Evolutionary conservation across 2,113 vertebrate genomes (phyloP), one percentile per base, ranked within the genome.

Genomic region (Psittacus erithacus): DNA sequence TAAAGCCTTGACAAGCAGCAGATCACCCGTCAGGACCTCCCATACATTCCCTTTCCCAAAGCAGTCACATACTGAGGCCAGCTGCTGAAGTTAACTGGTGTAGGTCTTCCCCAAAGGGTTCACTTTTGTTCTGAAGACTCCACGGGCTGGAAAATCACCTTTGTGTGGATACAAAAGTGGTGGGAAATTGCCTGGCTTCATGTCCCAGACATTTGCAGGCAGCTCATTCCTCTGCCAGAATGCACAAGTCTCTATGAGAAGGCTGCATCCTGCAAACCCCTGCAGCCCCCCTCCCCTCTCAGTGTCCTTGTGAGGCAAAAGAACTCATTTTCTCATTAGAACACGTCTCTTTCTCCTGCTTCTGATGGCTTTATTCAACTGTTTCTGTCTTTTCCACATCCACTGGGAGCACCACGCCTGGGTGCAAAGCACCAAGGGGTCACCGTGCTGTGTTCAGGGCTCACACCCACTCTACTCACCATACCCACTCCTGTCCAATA

Each of bases 21-120:
- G 78, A 74, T 90, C 82, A 81, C 64, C 86, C 83, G 52, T 64
- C 69, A 86, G 59, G 68, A 75, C 90, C 88, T 92, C 73, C 76
- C 1, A 1, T 59, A 41, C 0, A 0, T 78, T 93, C 69, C n/a
- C 25, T 50, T 74, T 86, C 73, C 46, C 60, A 65, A 79, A 82
- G 52, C 35, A 80, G 27, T 6, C 44, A 69, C 89, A 53, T 84
- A 83, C 38, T 88, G 82, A 75, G 88, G 80, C 68, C 94, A 90
- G 64, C 86, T 92, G 83, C 90, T 65, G 67, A 44, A 27, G 67
- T 87, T 65, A 23, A 23, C 15, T 1, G 0, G 28, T 11, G 7
- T 35, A 13, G 41, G 23, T 63, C 77, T 83, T 82, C 71, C 55
- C 63, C 7, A 44, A 60, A 85, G 78, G 57, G 38, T 20, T 19